phyloP scores from a whole-genome alignment of 2,888 invertebrate species.

The Philaethria dido region DNA sequence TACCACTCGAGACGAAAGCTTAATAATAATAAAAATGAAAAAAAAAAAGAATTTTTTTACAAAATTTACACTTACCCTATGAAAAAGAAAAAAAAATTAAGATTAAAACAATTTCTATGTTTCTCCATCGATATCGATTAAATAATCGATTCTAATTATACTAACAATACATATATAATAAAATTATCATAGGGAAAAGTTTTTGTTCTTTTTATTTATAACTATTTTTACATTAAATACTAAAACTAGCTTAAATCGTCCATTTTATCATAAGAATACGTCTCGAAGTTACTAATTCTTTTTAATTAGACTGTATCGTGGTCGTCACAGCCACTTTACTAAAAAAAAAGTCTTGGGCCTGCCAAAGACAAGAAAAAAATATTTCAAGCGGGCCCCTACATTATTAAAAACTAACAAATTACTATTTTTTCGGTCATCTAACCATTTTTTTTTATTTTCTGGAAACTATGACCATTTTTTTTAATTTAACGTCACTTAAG shows the following conservation, averaged over 20 bases:
- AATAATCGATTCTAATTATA: neutral
- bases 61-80: slow-evolving; percentile 40
- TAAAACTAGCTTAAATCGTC: slow-evolving; percentile 36
- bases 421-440: slow-evolving; percentile 33
- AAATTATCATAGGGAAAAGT: slow-evolving; percentile 9
- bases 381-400: slow-evolving; percentile 32
- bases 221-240: slow-evolving; percentile 10
- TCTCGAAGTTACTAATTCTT: slow-evolving; percentile 27
- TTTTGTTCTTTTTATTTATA: slow-evolving; percentile 28
- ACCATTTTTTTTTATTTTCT: slow-evolving; percentile 3
- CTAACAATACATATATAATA: slow-evolving; percentile 9
- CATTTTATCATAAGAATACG: slow-evolving; percentile 46
- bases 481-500: slow-evolving; percentile 17
- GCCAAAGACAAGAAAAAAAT: slow-evolving; percentile 36
- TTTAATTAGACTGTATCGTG: slow-evolving; percentile 35
- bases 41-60: slow-evolving; percentile 34
- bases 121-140: neutral
- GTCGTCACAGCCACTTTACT: slow-evolving; percentile 38
- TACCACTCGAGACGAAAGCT: slow-evolving; percentile 35
- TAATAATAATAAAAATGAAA: slow-evolving; percentile 31
- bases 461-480: slow-evolving; percentile 27
- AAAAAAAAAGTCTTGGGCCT: slow-evolving; percentile 36
- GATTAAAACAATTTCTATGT: slow-evolving; percentile 14
- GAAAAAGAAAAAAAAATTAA: slow-evolving; percentile 13
- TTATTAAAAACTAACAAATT: slow-evolving; percentile 23